phyloP scores from a whole-genome alignment of 2,113 vertebrate genomes.

The Campylomormyrus tamandua region DNA sequence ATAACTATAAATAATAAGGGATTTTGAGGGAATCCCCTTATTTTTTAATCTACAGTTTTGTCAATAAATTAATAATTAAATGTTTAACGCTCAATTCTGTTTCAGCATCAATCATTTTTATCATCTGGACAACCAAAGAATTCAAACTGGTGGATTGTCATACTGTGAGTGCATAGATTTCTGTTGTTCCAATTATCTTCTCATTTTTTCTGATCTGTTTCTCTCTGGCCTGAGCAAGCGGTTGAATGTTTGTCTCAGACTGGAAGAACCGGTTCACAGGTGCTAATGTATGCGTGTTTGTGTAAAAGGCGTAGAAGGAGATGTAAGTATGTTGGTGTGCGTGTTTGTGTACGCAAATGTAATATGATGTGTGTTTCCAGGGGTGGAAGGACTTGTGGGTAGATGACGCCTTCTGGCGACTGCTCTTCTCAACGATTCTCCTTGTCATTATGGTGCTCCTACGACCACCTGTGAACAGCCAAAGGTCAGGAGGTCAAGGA shows the following conservation, averaged over 20 bases:
- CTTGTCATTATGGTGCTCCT: slow-evolving; percentile 94
- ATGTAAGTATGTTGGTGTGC: background rate
- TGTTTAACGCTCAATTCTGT: slow-evolving; percentile 21
- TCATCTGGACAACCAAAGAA: slow-evolving; percentile 94
- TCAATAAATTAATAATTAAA: background rate
- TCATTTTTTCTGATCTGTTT: background rate
- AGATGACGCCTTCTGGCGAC: slow-evolving; percentile 90
- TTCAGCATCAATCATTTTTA: slow-evolving; percentile 89
- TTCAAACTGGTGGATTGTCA: slow-evolving; percentile 91
- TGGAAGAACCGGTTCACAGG: background rate
- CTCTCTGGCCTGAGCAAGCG: background rate
- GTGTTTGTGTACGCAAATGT: background rate
- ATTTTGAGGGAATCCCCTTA: background rate
- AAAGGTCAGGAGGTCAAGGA: slow-evolving; percentile 63
- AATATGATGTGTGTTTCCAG: slow-evolving; percentile 48
- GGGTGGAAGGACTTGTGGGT: slow-evolving; percentile 95
- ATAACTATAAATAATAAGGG: background rate
- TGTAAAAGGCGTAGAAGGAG: background rate
- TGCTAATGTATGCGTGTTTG: background rate
- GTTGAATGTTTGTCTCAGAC: background rate
- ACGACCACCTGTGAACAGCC: slow-evolving; percentile 88
- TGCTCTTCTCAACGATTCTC: slow-evolving; percentile 90
- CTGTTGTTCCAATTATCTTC: background rate
- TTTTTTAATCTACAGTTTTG: background rate
- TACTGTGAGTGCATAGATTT: slow-evolving; percentile 64